Percentiles rank a stretch among this genome's conserved stretches.
Evolutionary conservation across 2,888 invertebrate genomes (phyloP).

Genomic region (Colletes collaris): DNA sequence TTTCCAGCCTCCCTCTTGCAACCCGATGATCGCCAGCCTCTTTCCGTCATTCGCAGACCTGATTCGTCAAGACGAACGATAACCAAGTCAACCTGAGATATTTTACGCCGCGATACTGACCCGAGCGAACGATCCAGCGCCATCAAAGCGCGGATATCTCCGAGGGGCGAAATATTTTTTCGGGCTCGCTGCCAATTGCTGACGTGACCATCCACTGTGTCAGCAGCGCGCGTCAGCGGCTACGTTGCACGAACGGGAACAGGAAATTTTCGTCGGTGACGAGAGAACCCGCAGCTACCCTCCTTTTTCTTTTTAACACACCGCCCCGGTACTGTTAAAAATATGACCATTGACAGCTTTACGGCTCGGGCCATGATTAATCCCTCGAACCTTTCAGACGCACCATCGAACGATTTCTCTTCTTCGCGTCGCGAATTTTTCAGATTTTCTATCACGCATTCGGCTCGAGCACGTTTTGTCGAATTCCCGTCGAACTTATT

Average conservation of each 20-base stretch:
- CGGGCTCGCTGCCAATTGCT: conserved; percentile 65
- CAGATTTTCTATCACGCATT: neutral
- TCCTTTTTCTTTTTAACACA: conserved; percentile 5
- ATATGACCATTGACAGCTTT: conserved; percentile 35
- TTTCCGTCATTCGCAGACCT: neutral
- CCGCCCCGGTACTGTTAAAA: conserved; percentile 20
- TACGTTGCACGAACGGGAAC: conserved; percentile 44
- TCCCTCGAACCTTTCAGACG: conserved; percentile 18
- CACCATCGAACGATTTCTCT: conserved; percentile 21
- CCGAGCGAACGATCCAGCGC: conserved; percentile 27
- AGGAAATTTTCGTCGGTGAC: conserved; percentile 42
- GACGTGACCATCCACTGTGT: conserved; percentile 63
- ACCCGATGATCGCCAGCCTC: neutral
- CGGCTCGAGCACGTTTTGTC: neutral
- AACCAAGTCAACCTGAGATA: conserved; percentile 38
- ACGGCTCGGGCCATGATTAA: conserved; percentile 16
- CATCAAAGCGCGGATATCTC: conserved; percentile 40
- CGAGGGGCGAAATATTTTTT: conserved; percentile 64
- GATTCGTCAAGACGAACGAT: too few species aligned
- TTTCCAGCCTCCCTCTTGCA: neutral
- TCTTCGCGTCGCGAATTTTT: conserved; percentile 8
- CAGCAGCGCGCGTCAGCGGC: conserved; percentile 62
- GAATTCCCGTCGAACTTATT: neutral
- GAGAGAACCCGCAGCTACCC: neutral
- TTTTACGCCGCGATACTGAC: conserved; percentile 54